Conservation (phyloP, 1,140 invertebrate genomes). For the Nylanderia fulva region DNA sequence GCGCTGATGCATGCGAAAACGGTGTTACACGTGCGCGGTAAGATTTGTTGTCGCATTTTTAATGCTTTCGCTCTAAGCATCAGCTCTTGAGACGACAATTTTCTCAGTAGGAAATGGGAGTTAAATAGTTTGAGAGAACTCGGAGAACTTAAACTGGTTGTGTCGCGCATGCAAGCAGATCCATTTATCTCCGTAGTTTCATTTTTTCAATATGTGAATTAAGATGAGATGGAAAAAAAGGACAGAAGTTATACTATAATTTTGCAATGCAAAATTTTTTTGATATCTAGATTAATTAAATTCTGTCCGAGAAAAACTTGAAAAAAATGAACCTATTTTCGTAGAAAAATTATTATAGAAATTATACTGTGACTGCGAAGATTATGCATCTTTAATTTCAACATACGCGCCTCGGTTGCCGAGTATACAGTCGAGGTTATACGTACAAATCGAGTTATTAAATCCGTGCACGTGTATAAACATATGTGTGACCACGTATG, state of each 20-base stretch:
- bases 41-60: conserved; percentile 40
- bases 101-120: conserved; percentile 6
- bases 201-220: neutral
- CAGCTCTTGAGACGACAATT: conserved; percentile 2
- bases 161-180: neutral
- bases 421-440: neutral
- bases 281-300: neutral
- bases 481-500: conserved; percentile 20
- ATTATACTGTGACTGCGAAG: neutral
- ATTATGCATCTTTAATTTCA: conserved; percentile 8
- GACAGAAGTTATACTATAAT: neutral
- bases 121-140: conserved; percentile 22
- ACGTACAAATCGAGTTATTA: conserved; percentile 42
- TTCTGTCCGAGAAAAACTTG: neutral
- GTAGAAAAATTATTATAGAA: neutral
- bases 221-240: neutral
- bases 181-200: neutral
- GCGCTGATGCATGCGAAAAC: conserved; percentile 2
- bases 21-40: neutral
- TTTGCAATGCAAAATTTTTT: neutral
- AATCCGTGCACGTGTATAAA: conserved; percentile 27
- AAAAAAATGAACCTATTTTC: neutral
- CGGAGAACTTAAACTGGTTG: neutral
- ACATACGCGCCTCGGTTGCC: neutral
- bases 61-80: neutral